Evolutionary conservation across 2,113 vertebrate genomes (phyloP).

Genomic region (Epinephelus lanceolatus): DNA sequence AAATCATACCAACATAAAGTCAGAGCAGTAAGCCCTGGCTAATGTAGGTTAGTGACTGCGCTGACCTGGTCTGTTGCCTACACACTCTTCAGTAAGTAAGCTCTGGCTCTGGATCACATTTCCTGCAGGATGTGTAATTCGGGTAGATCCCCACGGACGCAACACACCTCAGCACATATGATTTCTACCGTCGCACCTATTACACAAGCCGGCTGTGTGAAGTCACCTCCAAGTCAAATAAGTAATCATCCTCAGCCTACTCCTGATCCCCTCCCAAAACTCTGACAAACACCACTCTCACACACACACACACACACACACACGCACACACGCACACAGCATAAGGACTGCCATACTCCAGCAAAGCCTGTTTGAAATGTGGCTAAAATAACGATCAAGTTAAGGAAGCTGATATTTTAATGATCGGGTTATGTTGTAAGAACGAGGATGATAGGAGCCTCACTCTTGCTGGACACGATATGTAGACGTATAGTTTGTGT

Average conservation of each 20-base stretch:
- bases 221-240: constrained; percentile 89
- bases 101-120: constrained; percentile 35
- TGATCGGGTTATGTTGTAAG: not conserved
- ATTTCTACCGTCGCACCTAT: constrained; percentile 69
- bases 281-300: constrained; percentile 17
- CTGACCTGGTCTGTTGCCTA: constrained; percentile 8
- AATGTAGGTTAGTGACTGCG: not conserved
- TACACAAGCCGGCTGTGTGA: constrained; percentile 80
- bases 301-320: constrained; percentile 17
- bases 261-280: constrained; percentile 42
- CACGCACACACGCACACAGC: not conserved
- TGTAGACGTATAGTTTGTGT: not conserved
- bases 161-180: constrained; percentile 82
- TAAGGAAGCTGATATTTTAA: not conserved
- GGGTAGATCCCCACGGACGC: constrained; percentile 56
- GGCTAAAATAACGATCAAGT: not conserved
- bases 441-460: too few species aligned
- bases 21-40: not conserved
- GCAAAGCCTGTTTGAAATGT: too few species aligned
- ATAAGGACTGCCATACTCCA: too few species aligned
- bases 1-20: not conserved
- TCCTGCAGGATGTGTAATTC: constrained; percentile 61
- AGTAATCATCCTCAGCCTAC: constrained; percentile 67
- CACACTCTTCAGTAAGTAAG: constrained; percentile 11
- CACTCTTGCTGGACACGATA: not conserved